phyloP scores from a whole-genome alignment of 2,113 vertebrate genomes.

The Recurvirostra avosetta region DNA sequence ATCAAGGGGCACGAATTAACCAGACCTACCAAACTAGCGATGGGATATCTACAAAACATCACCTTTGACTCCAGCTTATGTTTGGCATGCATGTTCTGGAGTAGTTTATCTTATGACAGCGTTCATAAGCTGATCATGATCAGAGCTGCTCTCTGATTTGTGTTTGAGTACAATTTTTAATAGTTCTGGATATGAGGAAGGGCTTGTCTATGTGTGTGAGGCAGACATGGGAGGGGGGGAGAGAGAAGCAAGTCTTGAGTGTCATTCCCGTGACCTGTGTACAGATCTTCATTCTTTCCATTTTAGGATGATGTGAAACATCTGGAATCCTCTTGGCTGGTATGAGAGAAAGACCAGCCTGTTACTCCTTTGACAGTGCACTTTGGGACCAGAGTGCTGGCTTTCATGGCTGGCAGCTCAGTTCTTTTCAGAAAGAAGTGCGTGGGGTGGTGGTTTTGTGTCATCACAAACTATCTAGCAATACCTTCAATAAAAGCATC shows the following conservation, averaged over 20 bases:
- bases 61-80: not conserved
- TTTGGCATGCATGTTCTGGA: not conserved
- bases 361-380: not conserved
- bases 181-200: not conserved
- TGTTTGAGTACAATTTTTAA: not conserved
- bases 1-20: not conserved
- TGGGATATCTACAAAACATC: not conserved
- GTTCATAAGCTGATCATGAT: not conserved
- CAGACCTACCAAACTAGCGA: not conserved
- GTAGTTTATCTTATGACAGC: not conserved
- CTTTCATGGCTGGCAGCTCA: not conserved
- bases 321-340: slow-evolving; percentile 10
- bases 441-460: not conserved
- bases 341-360: not conserved
- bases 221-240: not conserved
- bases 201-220: not conserved
- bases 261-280: slow-evolving; percentile 3
- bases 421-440: not conserved
- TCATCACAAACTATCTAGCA: not conserved
- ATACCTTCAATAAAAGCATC: not conserved
- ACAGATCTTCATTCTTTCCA: slow-evolving; percentile 26
- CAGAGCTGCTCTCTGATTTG: not conserved
- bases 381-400: slow-evolving; percentile 1
- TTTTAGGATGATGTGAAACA: slow-evolving; percentile 57
- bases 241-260: not conserved